Evolutionary conservation across 2,888 invertebrate species (phyloP), one percentile per base, ranked within the genome.

Genomic region (Microdon myrmicae): DNA sequence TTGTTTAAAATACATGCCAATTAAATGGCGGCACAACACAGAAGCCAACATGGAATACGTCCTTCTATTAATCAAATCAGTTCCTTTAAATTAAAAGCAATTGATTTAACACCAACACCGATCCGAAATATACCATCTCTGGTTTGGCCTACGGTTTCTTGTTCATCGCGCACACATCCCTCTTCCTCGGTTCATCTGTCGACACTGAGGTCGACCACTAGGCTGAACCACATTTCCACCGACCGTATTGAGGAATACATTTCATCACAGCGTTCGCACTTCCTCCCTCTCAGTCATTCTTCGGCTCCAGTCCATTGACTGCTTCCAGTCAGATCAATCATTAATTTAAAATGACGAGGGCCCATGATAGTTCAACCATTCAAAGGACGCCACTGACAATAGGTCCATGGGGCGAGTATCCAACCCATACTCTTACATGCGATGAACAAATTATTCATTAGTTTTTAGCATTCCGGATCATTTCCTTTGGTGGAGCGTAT

Each of bases 31-130:
- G n/a, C n/a, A n/a, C n/a, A n/a, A n/a, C n/a, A n/a, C n/a, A n/a
- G n/a, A n/a, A n/a, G n/a, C n/a, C n/a, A n/a, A n/a, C n/a, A n/a
- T n/a, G n/a, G n/a, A n/a, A n/a, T n/a, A n/a, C n/a, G n/a, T n/a
- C n/a, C n/a, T n/a, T n/a, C 66, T 72, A 74, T 73, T 74, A 73
- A 74, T 74, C 74, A 73, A 73, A 70, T 72, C 69, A 70, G 69
- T 71, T 67, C 58, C 68, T 71, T 69, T 69, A 69, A 72, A 71
- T 71, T 70, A 71, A 70, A 74, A 72, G 71, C 72, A 73, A 74
- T 73, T 73, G 72, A 72, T 71, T 73, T 71, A 70, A 70, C 67
- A 69, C 70, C 67, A 68, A 68, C 67, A 61, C 68, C 64, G 47
- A 47, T 58, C 47, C 58, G 64, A 58, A 51, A 64, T 53, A 64